Conservation (phyloP, 2,113 vertebrate genomes). For the human region DNA sequence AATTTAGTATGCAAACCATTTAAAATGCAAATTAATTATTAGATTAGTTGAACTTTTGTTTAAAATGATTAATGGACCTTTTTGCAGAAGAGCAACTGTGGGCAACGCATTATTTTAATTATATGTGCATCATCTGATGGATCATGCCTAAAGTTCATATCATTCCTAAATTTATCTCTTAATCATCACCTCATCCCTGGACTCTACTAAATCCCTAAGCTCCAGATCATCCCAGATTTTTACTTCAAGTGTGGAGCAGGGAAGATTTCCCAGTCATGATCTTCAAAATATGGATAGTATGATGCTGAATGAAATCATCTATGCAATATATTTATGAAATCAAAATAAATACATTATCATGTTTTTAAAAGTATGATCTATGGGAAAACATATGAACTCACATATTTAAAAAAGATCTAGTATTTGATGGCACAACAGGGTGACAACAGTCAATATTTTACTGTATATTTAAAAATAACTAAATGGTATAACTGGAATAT, state of each 20-base stretch:
- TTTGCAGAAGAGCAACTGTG: background rate
- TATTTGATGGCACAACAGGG: too few species aligned
- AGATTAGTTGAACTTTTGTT: background rate
- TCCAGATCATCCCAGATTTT: background rate
- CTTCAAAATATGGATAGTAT: constrained; percentile 2
- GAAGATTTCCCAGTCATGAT: background rate
- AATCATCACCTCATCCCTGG: background rate
- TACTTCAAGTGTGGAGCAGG: background rate
- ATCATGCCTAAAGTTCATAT: background rate
- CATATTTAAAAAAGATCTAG: background rate
- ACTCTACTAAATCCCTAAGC: background rate
- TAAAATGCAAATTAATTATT: constrained; percentile 28
- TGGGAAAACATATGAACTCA: background rate
- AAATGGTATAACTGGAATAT: too few species aligned
- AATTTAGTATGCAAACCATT: constrained; percentile 34
- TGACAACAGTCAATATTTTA: too few species aligned
- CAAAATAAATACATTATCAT: constrained; percentile 6
- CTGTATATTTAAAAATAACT: too few species aligned
- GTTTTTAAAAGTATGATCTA: background rate
- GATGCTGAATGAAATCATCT: background rate
- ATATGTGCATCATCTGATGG: background rate
- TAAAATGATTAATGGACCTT: constrained; percentile 15
- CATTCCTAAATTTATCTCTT: background rate
- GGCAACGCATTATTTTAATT: constrained; percentile 5
- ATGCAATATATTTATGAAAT: background rate